These are phyloP conservation scores for Eueides isabella DNA, from an alignment of 1,140 invertebrate species.

Conservation along the genomic window DNA sequence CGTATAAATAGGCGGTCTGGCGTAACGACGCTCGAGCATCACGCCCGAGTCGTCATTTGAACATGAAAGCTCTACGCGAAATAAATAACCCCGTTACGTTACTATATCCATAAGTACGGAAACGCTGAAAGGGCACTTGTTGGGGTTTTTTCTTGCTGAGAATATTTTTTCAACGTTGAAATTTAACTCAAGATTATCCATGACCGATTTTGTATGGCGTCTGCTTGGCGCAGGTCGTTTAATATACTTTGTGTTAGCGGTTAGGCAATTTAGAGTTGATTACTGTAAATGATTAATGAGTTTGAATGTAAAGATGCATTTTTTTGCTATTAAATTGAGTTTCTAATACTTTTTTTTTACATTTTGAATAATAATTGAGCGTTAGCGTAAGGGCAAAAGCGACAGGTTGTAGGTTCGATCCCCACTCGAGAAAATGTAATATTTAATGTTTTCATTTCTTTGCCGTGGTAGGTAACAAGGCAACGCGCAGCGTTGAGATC, in stretches of 20 bases:
- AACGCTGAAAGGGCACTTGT: slow-evolving; percentile 26
- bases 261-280: slow-evolving; percentile 6
- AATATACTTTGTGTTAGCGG: background rate
- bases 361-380: no score
- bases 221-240: slow-evolving; percentile 9
- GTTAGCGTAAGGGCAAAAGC: no score
- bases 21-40: slow-evolving; percentile 25
- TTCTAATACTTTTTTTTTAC: background rate
- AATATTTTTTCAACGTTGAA: slow-evolving; percentile 16
- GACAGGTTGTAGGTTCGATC: no score
- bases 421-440: no score
- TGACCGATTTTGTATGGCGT: slow-evolving; percentile 27
- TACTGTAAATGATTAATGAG: background rate
- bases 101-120: slow-evolving; percentile 19
- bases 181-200: slow-evolving; percentile 13
- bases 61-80: slow-evolving; percentile 26
- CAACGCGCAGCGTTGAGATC: no score
- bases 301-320: background rate
- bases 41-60: slow-evolving; percentile 24
- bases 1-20: slow-evolving; percentile 29
- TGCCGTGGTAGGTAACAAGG: no score
- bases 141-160: slow-evolving; percentile 17
- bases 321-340: background rate
- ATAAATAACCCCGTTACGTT: slow-evolving; percentile 26
- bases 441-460: no score